Percentiles rank a stretch among this genome's conserved stretches.
Conservation (phyloP, 2,797 vertebrate genomes). For the Bucorvus abyssinicus region DNA sequence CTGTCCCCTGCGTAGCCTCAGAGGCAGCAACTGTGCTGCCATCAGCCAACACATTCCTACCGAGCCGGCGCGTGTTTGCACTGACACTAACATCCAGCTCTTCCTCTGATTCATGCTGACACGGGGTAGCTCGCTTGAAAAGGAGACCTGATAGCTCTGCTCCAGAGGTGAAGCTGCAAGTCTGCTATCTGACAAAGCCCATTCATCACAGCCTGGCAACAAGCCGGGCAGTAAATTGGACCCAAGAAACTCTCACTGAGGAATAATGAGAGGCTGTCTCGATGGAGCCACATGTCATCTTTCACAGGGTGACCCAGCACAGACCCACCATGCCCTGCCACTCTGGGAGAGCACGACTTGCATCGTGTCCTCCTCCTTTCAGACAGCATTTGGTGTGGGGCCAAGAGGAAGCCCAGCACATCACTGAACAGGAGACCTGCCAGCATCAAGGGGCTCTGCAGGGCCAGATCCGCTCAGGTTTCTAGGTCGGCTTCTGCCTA, state of each 20-base stretch:
- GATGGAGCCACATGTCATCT: neutral
- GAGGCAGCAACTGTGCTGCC: neutral
- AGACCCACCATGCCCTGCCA: neutral
- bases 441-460: neutral
- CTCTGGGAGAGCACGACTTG: neutral
- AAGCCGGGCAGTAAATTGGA: conserved; percentile 27
- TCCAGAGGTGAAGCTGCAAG: conserved; percentile 30
- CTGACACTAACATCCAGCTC: neutral
- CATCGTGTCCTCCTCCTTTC: neutral
- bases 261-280: neutral
- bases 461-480: neutral
- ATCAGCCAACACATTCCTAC: neutral
- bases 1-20: neutral
- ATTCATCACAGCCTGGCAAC: conserved; percentile 58
- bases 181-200: conserved; percentile 52
- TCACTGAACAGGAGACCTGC: neutral
- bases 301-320: neutral
- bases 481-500: neutral
- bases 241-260: neutral
- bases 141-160: conserved; percentile 29
- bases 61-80: neutral
- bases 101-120: conserved; percentile 39
- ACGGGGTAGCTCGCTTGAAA: neutral
- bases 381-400: neutral
- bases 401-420: neutral